A percentile compares a stretch with the other conserved stretches of the same genome.
phyloP scores from a whole-genome alignment of 1,140 invertebrate species.

The Drosophila lowei region DNA sequence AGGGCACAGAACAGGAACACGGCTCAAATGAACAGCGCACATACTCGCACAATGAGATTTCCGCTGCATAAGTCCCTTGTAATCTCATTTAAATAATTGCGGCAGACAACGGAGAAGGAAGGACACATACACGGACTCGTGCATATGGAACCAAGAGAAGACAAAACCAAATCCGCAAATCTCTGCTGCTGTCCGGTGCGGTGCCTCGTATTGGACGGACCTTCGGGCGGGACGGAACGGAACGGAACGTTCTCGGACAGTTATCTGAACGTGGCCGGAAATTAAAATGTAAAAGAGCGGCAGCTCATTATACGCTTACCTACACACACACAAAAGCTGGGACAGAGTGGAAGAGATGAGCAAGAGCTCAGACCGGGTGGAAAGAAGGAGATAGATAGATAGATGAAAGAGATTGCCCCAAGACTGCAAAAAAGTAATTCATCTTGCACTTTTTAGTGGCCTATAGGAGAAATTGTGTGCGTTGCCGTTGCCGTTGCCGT shows the following conservation, averaged over 20 bases:
- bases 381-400: conserved; percentile 7
- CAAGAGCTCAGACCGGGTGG: not conserved
- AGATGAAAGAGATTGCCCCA: conserved; percentile 2
- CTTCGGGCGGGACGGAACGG: not conserved
- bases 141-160: conserved; percentile 15
- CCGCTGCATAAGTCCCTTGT: conserved; percentile 72
- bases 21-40: conserved; percentile 47
- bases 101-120: conserved; percentile 33
- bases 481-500: not conserved
- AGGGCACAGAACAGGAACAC: conserved; percentile 28
- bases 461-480: conserved; percentile 36
- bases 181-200: conserved; percentile 40
- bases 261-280: conserved; percentile 54
- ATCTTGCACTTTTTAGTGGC: conserved; percentile 46
- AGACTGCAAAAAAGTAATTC: conserved; percentile 27
- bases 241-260: not conserved
- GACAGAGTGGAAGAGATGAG: conserved; percentile 2
- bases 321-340: conserved; percentile 42
- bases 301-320: conserved; percentile 76
- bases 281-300: conserved; percentile 77
- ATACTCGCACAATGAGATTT: conserved; percentile 60
- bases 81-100: conserved; percentile 82
- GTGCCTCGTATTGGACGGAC: conserved; percentile 1
- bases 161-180: conserved; percentile 53
- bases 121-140: conserved; percentile 16